phyloP scores from a whole-genome alignment of 2,797 vertebrate species.

The Sebastes alutus region DNA sequence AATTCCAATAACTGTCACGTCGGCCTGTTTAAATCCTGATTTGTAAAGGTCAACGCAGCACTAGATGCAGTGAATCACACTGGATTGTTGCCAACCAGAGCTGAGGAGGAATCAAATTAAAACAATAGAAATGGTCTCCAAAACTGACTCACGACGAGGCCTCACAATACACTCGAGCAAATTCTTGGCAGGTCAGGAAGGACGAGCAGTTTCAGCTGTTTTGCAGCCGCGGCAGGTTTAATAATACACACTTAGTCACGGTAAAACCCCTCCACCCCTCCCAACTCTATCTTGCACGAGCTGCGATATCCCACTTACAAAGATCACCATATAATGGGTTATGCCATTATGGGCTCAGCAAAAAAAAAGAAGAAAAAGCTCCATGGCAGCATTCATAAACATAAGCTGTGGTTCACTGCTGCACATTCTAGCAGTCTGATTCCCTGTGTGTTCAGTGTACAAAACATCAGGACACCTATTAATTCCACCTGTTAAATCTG shows the following conservation, averaged over 20 bases:
- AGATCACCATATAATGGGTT: slow-evolving; percentile 45
- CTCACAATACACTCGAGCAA: slow-evolving; percentile 6
- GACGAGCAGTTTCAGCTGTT: slow-evolving; percentile 24
- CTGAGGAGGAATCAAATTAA: slow-evolving; percentile 21
- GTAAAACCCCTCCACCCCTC: slow-evolving; percentile 34
- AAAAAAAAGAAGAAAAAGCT: slow-evolving; percentile 38
- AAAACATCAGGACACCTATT: slow-evolving; percentile 33
- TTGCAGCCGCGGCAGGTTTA: slow-evolving; percentile 55
- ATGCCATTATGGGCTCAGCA: slow-evolving; percentile 53
- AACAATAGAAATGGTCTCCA: slow-evolving; percentile 25
- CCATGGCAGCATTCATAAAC: slow-evolving; percentile 52
- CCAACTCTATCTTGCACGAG: slow-evolving; percentile 33
- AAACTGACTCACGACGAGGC: slow-evolving; percentile 2
- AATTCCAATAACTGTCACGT: slow-evolving; percentile 40
- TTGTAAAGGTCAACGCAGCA: slow-evolving; percentile 53
- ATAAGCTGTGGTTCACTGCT: slow-evolving; percentile 29
- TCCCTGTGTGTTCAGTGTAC: slow-evolving; percentile 39
- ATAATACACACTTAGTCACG: slow-evolving; percentile 56
- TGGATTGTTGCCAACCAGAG: slow-evolving; percentile 10
- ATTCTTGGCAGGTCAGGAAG: slow-evolving; percentile 18
- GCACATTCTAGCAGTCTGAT: slow-evolving; percentile 34
- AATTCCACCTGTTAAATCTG: background rate
- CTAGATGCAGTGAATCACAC: slow-evolving; percentile 27
- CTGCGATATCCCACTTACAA: slow-evolving; percentile 41
- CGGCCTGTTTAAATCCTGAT: slow-evolving; percentile 44